A percentile compares a stretch with the other conserved stretches of the same genome.
Conservation (phyloP, 2,113 vertebrate species). For the Alosa alosa region DNA sequence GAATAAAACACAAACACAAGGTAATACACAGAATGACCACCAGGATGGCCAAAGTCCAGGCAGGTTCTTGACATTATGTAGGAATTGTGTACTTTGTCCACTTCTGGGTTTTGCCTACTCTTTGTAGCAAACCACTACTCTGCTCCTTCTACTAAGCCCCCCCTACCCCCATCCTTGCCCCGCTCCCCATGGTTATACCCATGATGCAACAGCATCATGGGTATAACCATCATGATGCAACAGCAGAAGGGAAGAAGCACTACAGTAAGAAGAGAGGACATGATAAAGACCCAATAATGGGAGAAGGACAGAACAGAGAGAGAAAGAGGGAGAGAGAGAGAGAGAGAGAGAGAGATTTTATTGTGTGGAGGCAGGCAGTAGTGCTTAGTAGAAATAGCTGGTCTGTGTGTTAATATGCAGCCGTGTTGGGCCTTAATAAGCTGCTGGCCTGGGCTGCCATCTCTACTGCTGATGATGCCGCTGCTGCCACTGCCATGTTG, state of each 20-base stretch:
- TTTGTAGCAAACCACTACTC: too few species aligned
- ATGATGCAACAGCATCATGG: too few species aligned
- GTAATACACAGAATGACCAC: too few species aligned
- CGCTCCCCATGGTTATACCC: background rate
- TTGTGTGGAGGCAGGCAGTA: background rate
- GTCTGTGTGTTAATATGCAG: conserved; percentile 59
- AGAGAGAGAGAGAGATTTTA: background rate
- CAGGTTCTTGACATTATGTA: too few species aligned
- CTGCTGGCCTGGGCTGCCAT: conserved; percentile 47
- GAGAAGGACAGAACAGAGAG: background rate
- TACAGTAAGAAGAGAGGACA: background rate
- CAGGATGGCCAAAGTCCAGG: too few species aligned
- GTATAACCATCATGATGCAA: too few species aligned
- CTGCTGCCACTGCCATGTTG: conserved; percentile 45
- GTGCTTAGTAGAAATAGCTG: conserved; percentile 57
- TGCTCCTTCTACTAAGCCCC: background rate
- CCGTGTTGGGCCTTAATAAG: conserved; percentile 53
- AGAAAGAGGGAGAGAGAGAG: background rate
- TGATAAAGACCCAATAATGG: background rate
- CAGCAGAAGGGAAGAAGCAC: background rate
- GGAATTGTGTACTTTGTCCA: too few species aligned
- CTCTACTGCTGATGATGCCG: conserved; percentile 50
- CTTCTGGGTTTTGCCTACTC: too few species aligned
- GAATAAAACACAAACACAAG: too few species aligned
- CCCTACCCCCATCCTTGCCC: background rate